phyloP scores from a whole-genome alignment of 2,888 invertebrate genomes.

The Pheosia tremula region DNA sequence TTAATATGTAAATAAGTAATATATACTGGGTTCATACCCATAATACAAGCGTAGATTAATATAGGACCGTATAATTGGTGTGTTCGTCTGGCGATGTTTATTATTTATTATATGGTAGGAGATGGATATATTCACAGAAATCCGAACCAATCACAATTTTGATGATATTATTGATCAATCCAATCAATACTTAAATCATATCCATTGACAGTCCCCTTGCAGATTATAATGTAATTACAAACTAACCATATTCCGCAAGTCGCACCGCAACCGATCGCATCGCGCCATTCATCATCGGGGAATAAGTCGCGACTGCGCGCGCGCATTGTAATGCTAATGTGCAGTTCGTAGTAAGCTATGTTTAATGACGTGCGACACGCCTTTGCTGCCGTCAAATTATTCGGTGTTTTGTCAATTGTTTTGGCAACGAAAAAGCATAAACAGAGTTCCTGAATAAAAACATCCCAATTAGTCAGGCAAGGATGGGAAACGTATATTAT shows the following conservation, averaged over 20 bases:
- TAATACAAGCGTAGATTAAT: no score
- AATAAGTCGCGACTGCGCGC: slow-evolving; percentile 30
- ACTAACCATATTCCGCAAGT: slow-evolving; percentile 28
- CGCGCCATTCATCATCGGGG: slow-evolving; percentile 36
- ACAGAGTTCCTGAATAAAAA: no score
- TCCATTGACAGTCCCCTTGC: slow-evolving; percentile 7
- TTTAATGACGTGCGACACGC: slow-evolving; percentile 4
- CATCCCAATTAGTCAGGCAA: no score
- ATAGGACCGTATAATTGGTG: no score
- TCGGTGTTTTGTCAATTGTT: not conserved
- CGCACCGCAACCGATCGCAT: slow-evolving; percentile 27
- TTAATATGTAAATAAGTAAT: no score
- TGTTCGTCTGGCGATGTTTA: no score
- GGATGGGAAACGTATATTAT: no score
- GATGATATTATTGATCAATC: not conserved
- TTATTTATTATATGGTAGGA: no score
- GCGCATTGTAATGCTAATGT: slow-evolving; percentile 41
- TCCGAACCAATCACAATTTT: no score
- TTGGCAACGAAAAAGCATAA: not conserved
- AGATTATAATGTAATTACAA: slow-evolving; percentile 26
- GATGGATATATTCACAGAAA: no score
- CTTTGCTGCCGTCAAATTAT: not conserved
- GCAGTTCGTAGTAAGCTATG: slow-evolving; percentile 11
- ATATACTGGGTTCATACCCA: no score
- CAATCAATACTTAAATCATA: not conserved